These are phyloP conservation scores for Drosophila neocordata DNA, from an alignment of 1,140 invertebrate species.

Conservation along the genomic window DNA sequence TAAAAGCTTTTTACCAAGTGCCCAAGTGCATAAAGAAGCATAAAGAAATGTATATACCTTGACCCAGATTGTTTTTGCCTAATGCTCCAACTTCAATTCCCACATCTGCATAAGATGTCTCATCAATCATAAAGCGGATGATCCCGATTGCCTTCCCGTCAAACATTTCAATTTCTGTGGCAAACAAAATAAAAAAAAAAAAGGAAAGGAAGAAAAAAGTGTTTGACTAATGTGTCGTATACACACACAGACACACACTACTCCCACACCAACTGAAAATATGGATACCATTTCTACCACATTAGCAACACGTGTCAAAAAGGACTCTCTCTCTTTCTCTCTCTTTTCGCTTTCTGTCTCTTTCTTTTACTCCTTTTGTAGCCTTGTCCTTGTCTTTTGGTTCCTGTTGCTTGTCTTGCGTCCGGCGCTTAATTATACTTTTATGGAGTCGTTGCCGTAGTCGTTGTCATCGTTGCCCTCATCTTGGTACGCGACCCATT, in stretches of 20 bases:
- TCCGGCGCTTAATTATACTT: conserved; percentile 72
- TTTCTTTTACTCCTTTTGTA: background rate
- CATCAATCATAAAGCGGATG: conserved; percentile 7
- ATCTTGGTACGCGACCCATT: conserved; percentile 31
- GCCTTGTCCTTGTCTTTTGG: background rate
- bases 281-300: conserved; percentile 24
- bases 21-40: background rate
- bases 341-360: conserved; percentile 1
- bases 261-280: background rate
- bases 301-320: conserved; percentile 78
- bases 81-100: conserved; percentile 7
- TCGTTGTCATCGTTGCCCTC: conserved; percentile 12
- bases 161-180: conserved; percentile 14
- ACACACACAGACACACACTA: background rate
- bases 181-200: too few species aligned
- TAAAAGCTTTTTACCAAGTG: background rate
- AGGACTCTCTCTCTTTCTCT: conserved; percentile 23
- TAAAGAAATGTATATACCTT: background rate
- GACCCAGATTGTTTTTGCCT: background rate
- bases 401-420: conserved; percentile 23
- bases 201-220: background rate
- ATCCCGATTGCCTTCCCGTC: background rate
- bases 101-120: background rate
- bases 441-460: conserved; percentile 61
- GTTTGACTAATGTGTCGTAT: conserved; percentile 3